phyloP scores from a whole-genome alignment of 2,113 vertebrate genomes.

The Nibea albiflora region DNA sequence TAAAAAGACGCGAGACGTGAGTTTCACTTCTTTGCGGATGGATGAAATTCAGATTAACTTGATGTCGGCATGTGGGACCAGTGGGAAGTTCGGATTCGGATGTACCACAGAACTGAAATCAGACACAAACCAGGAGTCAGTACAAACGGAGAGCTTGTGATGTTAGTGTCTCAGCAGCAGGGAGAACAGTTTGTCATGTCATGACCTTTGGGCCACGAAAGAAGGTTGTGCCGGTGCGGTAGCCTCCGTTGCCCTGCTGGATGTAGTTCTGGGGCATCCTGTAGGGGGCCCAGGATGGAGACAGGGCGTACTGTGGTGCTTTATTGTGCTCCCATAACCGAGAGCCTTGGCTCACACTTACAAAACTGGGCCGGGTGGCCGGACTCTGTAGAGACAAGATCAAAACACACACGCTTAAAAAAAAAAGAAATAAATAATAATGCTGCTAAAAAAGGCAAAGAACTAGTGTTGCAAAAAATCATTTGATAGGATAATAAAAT shows the following conservation, averaged over 20 bases:
- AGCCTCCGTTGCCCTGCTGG: slow-evolving; percentile 93
- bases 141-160: neutral
- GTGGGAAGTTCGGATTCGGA: slow-evolving; percentile 90
- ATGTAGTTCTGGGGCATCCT: slow-evolving; percentile 94
- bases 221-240: slow-evolving; percentile 91
- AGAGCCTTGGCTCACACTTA: slow-evolving; percentile 87
- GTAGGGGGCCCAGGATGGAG: slow-evolving; percentile 95
- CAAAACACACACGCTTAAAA: neutral
- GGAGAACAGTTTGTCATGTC: neutral
- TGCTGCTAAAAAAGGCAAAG: neutral
- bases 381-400: slow-evolving; percentile 84
- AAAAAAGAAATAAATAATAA: neutral
- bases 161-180: neutral
- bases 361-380: slow-evolving; percentile 91
- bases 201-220: slow-evolving; percentile 93
- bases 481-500: neutral
- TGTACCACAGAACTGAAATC: slow-evolving; percentile 87
- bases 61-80: slow-evolving; percentile 92
- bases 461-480: neutral
- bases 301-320: slow-evolving; percentile 88
- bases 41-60: slow-evolving; percentile 93
- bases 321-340: slow-evolving; percentile 92
- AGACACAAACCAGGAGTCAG: neutral
- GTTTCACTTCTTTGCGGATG: slow-evolving; percentile 98
- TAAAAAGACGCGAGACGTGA: slow-evolving; percentile 70